phyloP scores from a whole-genome alignment of 2,797 vertebrate genomes.

The Numenius phaeopus region DNA sequence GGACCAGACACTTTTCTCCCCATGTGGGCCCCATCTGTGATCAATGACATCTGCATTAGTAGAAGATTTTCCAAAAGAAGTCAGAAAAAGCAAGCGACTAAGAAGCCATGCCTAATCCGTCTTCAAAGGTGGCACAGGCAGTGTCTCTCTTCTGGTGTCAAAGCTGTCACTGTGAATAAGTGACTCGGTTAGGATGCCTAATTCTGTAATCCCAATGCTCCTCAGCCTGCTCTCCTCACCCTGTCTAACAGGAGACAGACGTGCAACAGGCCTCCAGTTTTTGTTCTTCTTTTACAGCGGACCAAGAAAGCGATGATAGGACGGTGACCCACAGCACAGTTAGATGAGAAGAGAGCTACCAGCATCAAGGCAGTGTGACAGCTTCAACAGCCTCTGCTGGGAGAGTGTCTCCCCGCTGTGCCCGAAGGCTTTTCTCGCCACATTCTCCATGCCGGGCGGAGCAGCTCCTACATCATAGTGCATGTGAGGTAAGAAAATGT shows the following conservation, averaged over 20 bases:
- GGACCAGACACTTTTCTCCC: background rate
- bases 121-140: background rate
- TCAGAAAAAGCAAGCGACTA: conserved; percentile 9
- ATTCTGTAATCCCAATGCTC: background rate
- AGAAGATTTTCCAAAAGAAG: background rate
- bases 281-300: background rate
- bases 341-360: background rate
- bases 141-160: background rate
- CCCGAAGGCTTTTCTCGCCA: background rate
- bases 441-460: accelerated
- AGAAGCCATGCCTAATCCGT: conserved; percentile 40
- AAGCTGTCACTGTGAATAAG: background rate
- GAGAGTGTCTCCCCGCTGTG: accelerated
- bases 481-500: background rate
- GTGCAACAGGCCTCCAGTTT: background rate
- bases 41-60: background rate
- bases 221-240: background rate
- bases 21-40: background rate
- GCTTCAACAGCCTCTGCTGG: background rate
- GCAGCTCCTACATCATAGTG: background rate
- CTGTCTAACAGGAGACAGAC: background rate
- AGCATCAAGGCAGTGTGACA: background rate
- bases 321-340: background rate
- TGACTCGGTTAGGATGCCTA: background rate
- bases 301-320: background rate